Evolutionary conservation across 2,113 vertebrate species (phyloP).

Genomic region (Scophthalmus maximus): DNA sequence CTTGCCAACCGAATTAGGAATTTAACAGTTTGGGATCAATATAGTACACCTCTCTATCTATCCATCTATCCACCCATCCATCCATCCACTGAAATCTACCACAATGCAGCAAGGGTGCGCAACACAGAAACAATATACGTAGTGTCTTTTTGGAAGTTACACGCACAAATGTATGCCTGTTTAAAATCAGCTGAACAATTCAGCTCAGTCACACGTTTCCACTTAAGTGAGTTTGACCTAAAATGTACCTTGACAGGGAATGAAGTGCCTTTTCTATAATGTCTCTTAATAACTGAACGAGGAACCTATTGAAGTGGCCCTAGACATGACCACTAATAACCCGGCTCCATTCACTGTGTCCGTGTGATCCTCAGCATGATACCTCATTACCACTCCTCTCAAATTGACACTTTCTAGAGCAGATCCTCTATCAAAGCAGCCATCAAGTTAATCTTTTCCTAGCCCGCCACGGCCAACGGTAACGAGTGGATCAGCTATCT

Average conservation of each 20-base stretch:
- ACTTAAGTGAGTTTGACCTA: not conserved
- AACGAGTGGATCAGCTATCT: slow-evolving; percentile 68
- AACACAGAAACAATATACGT: not conserved
- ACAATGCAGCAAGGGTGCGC: no score
- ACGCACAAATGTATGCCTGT: not conserved
- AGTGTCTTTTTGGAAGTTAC: not conserved
- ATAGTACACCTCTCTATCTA: no score
- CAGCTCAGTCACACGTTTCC: not conserved
- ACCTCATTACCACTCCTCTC: slow-evolving; percentile 55
- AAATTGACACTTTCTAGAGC: slow-evolving; percentile 38
- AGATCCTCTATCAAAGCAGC: slow-evolving; percentile 48
- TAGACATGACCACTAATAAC: slow-evolving; percentile 26
- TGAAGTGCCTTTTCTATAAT: slow-evolving; percentile 13
- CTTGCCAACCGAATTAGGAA: no score
- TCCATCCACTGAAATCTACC: not conserved
- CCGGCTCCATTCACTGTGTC: slow-evolving; percentile 36
- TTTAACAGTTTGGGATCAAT: no score
- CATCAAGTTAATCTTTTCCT: slow-evolving; percentile 44
- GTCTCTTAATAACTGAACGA: slow-evolving; percentile 45
- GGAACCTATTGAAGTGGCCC: slow-evolving; percentile 21
- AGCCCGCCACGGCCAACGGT: slow-evolving; percentile 47
- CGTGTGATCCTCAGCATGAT: slow-evolving; percentile 43
- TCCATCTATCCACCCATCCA: no score
- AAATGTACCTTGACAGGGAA: slow-evolving; percentile 7
- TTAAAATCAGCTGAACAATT: not conserved